Percentiles rank a stretch among this genome's conserved stretches.
phyloP scores from a whole-genome alignment of 2,888 invertebrate genomes.

The Cantharis rustica region DNA sequence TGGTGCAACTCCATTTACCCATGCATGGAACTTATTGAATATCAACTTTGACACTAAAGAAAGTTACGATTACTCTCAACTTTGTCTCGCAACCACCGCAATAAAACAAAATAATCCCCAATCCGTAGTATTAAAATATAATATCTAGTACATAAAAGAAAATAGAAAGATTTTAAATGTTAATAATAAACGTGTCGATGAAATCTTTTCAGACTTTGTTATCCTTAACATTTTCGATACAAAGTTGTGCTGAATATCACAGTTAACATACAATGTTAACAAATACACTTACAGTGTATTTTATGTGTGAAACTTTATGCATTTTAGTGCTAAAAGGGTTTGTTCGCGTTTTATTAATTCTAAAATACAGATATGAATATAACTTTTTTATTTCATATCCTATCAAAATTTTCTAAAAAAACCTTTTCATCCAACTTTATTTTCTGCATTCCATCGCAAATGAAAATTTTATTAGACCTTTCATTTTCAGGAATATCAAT shows the following conservation, averaged over 20 bases:
- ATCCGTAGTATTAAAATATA: not conserved
- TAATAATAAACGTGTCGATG: too few relatives aligned
- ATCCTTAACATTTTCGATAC: too few relatives aligned
- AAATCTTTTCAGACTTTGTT: too few relatives aligned
- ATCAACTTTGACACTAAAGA: not conserved
- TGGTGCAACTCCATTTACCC: not conserved
- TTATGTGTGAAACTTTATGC: not conserved
- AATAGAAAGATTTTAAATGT: too few relatives aligned
- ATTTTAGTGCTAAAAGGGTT: not conserved
- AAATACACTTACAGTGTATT: not conserved
- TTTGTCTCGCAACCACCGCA: too few relatives aligned
- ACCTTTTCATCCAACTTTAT: not conserved
- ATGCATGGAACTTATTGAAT: not conserved
- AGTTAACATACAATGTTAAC: too few relatives aligned
- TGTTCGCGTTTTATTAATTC: not conserved
- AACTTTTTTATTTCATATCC: not conserved
- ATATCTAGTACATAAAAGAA: too few relatives aligned
- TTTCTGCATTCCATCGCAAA: not conserved
- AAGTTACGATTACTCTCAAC: not conserved
- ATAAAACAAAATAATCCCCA: not conserved
- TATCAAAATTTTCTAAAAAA: not conserved
- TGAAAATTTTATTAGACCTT: not conserved
- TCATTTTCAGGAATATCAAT: not conserved
- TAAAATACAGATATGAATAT: not conserved
- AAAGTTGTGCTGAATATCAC: too few relatives aligned